Evolutionary conservation across 2,797 vertebrate genomes (phyloP), one percentile per base, ranked within the genome.

Genomic region (Falco novaeseelandiae): DNA sequence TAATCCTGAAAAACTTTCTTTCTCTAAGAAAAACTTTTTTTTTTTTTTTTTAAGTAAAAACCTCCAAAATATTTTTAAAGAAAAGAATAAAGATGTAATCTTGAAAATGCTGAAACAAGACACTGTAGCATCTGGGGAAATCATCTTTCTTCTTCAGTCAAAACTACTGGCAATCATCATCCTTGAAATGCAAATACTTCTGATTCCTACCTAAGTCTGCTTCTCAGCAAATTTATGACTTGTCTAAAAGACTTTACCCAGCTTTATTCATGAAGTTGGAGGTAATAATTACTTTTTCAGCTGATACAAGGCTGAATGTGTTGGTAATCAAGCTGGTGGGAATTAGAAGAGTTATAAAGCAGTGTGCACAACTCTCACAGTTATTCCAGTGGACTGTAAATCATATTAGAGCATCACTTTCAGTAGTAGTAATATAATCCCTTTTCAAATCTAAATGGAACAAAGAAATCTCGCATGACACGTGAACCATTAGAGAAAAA

Each of bases 21-120:
- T 70, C 34, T 86, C 85, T 74, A 81, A 52, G 36, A 19, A 55
- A n/a, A 15, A 3, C 0, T 8, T 14, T 42, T 34, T 73, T 80
- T 25, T 40, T 40, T 40, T 38, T 38, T 38, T 38, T 40, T 40
- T 40, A 40, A 88, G 26, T 52, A 57, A 57, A 86, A 84, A 67
- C 30, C 57, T 67, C 23, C 15, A 70, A 93, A 93, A 94, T 82
- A 95, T 54, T 94, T 49, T 48, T 49, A 90, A 90, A 80, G 25
- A 79, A 81, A 87, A 72, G 46, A 89, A 16, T 62, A 79, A 76
- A 69, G 70, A 96, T 94, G 63, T 93, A 87, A 86, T 89, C 92
- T 86, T 71, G 44, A 94, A 97, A 94, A 61, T n/a, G 92, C 94
- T 96, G 82, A 94, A 96, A 89, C 65, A 86, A 90, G 83, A 86